phyloP scores from a whole-genome alignment of 2,888 invertebrate species.

The Steinernema hermaphroditum region DNA sequence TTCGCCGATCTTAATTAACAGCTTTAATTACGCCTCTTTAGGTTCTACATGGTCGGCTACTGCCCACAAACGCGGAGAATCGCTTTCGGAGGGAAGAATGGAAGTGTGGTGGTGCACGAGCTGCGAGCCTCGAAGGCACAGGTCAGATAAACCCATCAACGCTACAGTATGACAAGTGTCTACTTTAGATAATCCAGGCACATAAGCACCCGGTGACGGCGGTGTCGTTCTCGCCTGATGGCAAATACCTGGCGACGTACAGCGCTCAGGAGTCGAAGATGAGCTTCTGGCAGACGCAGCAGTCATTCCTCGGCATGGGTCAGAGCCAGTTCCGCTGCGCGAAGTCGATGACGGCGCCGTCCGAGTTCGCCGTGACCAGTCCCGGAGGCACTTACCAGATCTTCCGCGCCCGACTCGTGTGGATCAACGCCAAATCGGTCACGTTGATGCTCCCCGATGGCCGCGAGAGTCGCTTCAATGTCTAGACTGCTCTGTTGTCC shows the following conservation, averaged over 20 bases:
- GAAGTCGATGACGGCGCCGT: slow-evolving; percentile 80
- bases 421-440: slow-evolving; percentile 90
- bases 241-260: slow-evolving; percentile 93
- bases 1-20: neutral
- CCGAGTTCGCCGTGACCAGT: slow-evolving; percentile 80
- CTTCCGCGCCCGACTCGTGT: slow-evolving; percentile 80
- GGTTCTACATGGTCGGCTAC: slow-evolving; percentile 76
- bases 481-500: slow-evolving; percentile 30
- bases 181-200: slow-evolving; percentile 83
- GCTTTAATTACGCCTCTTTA: slow-evolving; percentile 70
- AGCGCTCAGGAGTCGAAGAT: slow-evolving; percentile 87
- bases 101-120: slow-evolving; percentile 91
- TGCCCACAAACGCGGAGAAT: slow-evolving; percentile 89
- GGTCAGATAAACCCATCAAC: slow-evolving; percentile 61
- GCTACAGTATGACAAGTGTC: neutral
- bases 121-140: slow-evolving; percentile 89
- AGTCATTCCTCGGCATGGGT: slow-evolving; percentile 82
- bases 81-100: slow-evolving; percentile 89
- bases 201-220: slow-evolving; percentile 88
- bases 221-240: slow-evolving; percentile 92
- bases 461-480: slow-evolving; percentile 32
- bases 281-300: slow-evolving; percentile 94
- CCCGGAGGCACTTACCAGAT: slow-evolving; percentile 58
- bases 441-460: slow-evolving; percentile 93
- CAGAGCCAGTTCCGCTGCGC: slow-evolving; percentile 94